These are phyloP conservation scores for Odontesthes bonariensis DNA, from an alignment of 2,113 vertebrate species.

Conservation along the genomic window DNA sequence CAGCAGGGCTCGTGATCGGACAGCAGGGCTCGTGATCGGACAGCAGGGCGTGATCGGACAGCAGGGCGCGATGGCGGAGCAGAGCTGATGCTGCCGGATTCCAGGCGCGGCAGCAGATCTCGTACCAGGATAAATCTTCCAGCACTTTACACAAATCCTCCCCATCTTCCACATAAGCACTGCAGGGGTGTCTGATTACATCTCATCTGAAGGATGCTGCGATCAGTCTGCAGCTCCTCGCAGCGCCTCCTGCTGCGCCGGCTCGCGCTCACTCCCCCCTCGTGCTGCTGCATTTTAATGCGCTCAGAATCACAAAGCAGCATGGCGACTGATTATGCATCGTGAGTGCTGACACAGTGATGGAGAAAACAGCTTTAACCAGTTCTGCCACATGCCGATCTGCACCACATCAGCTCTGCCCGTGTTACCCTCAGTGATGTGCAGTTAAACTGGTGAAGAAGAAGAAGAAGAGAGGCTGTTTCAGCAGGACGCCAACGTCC, in stretches of 20 bases:
- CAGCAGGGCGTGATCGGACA: constrained; percentile 30
- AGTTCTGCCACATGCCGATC: constrained; percentile 25
- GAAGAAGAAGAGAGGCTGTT: too few relatives aligned
- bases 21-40: constrained; percentile 30
- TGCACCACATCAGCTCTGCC: constrained; percentile 21
- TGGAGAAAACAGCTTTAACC: constrained; percentile 15
- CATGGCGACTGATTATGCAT: constrained; percentile 37
- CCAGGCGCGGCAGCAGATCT: background rate
- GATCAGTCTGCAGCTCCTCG: constrained; percentile 25
- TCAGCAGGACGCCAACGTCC: background rate
- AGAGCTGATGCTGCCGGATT: constrained; percentile 25
- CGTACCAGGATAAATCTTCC: background rate
- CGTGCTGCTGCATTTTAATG: constrained; percentile 42
- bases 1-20: too few relatives aligned
- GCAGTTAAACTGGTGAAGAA: constrained; percentile 43
- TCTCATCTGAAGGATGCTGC: constrained; percentile 21
- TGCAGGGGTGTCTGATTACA: constrained; percentile 38
- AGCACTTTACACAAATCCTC: background rate
- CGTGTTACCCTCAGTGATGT: constrained; percentile 22
- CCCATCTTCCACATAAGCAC: background rate
- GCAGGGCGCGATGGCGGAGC: constrained; percentile 15
- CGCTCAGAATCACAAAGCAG: constrained; percentile 13
- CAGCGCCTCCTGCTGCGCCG: background rate
- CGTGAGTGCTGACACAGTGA: background rate
- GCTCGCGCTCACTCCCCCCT: background rate